Percentiles rank a stretch among this genome's conserved stretches.
Conservation (phyloP, 2,888 invertebrate species). For the Miltochrista miniata region DNA sequence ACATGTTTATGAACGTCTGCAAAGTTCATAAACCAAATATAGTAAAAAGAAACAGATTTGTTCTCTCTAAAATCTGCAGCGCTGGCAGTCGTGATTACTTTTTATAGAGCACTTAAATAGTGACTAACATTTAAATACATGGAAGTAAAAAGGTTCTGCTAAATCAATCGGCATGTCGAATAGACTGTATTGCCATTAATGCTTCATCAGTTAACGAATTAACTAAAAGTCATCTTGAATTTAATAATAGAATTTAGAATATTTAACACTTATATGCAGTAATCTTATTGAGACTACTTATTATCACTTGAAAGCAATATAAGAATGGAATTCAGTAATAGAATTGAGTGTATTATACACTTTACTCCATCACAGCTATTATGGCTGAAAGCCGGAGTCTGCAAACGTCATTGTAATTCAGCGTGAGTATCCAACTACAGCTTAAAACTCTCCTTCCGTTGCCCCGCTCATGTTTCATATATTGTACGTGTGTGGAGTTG, state of each 20-base stretch:
- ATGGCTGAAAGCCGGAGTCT: neutral
- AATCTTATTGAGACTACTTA: no score
- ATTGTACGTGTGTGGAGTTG: conserved; percentile 44
- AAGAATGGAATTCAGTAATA: conserved; percentile 4
- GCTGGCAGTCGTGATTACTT: no score
- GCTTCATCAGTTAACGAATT: conserved; percentile 7
- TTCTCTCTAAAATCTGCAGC: no score
- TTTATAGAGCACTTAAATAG: no score
- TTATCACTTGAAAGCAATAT: no score
- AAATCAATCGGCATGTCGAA: no score
- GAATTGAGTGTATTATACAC: neutral
- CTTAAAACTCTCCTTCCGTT: conserved; percentile 58
- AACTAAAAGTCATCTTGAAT: neutral
- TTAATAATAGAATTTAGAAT: conserved; percentile 3
- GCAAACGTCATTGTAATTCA: conserved; percentile 55
- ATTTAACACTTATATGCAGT: neutral
- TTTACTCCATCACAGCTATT: neutral
- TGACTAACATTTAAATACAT: no score
- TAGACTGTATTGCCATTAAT: neutral
- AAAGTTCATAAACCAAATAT: no score
- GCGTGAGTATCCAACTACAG: conserved; percentile 42
- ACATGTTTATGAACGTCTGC: no score
- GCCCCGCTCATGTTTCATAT: conserved; percentile 47
- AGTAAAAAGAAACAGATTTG: no score
- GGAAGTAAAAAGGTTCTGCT: no score